Percentiles rank a stretch among this genome's conserved stretches.
These are phyloP conservation scores for Idaea dimidiata DNA, from an alignment of 2,888 invertebrate genomes.

Conservation along the genomic window DNA sequence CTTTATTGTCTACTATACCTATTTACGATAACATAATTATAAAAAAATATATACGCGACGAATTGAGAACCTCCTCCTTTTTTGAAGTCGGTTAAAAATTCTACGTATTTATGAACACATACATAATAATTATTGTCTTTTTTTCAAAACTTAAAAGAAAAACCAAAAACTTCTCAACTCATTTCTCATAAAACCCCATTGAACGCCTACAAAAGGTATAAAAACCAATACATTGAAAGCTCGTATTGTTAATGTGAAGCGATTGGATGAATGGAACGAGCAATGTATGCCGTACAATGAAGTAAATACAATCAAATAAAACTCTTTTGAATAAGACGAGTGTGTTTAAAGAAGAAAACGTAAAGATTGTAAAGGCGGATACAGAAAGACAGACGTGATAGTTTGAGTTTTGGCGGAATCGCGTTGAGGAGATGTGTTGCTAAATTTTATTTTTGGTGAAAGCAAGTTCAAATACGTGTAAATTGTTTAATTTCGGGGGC, in stretches of 20 bases:
- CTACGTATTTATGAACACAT: no score
- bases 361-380: background rate
- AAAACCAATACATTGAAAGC: constrained; percentile 46
- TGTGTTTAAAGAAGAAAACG: background rate
- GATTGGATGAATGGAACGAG: constrained; percentile 48
- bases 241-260: constrained; percentile 43
- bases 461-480: no score
- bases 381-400: background rate
- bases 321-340: constrained; percentile 26
- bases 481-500: no score
- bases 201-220: constrained; percentile 20
- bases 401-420: no score
- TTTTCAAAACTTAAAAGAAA: constrained; percentile 32
- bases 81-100: no score
- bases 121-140: constrained; percentile 9
- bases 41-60: no score
- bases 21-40: no score
- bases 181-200: constrained; percentile 27
- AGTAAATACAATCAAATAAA: constrained; percentile 44
- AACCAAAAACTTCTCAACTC: constrained; percentile 45
- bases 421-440: no score
- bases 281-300: constrained; percentile 49
- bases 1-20: no score
- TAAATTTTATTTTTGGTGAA: no score
- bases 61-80: no score